Evolutionary conservation across 2,113 vertebrate genomes (phyloP).

Genomic region (Rana temporaria): DNA sequence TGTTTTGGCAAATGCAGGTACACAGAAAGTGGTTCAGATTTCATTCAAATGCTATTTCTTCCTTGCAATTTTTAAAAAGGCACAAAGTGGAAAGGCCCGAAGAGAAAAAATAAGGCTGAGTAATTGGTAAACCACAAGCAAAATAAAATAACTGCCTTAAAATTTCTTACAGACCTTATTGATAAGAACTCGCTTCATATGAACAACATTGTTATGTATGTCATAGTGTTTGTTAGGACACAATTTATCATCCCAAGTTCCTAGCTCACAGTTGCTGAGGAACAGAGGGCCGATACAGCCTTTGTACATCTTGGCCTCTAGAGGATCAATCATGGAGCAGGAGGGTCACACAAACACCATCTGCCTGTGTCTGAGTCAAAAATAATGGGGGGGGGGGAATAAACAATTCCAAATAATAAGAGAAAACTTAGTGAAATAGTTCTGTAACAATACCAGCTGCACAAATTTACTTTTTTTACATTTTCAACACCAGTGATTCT

Average conservation of each 20-base stretch:
- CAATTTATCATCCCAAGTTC: conserved; percentile 7
- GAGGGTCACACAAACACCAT: conserved; percentile 33
- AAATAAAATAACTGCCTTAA: too few relatives aligned
- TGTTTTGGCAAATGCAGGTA: conserved; percentile 1
- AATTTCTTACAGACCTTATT: too few relatives aligned
- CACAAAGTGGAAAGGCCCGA: not conserved
- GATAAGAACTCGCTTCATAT: too few relatives aligned
- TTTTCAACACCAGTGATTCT: too few relatives aligned
- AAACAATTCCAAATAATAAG: not conserved
- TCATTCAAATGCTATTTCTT: not conserved
- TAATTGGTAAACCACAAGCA: too few relatives aligned
- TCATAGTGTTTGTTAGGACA: not conserved
- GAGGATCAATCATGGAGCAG: conserved; percentile 8
- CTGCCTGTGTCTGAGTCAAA: conserved; percentile 24
- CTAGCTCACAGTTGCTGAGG: conserved; percentile 17
- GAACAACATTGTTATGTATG: too few relatives aligned
- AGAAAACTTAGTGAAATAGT: not conserved
- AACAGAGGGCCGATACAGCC: conserved; percentile 9
- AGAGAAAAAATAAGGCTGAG: not conserved
- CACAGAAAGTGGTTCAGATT: not conserved
- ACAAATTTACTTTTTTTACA: too few relatives aligned
- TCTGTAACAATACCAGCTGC: too few relatives aligned
- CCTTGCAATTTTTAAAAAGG: not conserved
- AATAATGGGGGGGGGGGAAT: not conserved
- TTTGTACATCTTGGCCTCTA: conserved; percentile 17